Base-by-base conservation (phyloP, 2,888 invertebrate genomes). In the Charanyca ferruginea region DNA sequence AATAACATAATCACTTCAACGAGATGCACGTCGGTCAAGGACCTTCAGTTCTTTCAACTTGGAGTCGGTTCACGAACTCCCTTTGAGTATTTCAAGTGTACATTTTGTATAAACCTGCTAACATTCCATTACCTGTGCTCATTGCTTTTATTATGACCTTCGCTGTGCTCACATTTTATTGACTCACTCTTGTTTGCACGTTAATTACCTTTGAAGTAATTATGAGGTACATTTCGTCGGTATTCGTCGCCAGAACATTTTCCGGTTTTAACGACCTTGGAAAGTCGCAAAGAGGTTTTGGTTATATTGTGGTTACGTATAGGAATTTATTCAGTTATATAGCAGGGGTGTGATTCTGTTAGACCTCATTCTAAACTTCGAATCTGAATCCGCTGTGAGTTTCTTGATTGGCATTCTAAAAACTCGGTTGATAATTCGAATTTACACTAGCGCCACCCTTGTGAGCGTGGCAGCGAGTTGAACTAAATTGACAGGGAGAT, bases 11-110 rank as follows among this genome's bases (percentile, higher is more conserved):
- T 25, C 48, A 22, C 42, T 58, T 48, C 25, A 66, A 66, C 41
- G 48, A 70, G 57, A 51, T 74, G 65, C 45, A 58, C 68, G 22
- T 25, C 44, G 77, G 66, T 77, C 49, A 68, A 66, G 32, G 66
- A 70, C 66, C 77, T 58, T 11, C 16, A 42, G 79, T 75, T 66
- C 79, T 70, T 81, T 79, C 63, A 81, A 69, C 80, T 67, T 53
- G 13, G 13, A 48, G 54, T 52, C 57, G 38, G 74, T 74, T 58
- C 65, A 70, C 45, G 72, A 77, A 67, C 73, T 77, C 71, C 66
- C 69, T 82, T 62, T 55, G 73, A 61, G 73, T 45, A 66, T 76
- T 52, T 23, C 45, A 66, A 64, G 63, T 41, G 63, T 68, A 71
- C 44, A 78, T 72, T 77, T 65, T 63, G 61, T 60, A 73, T 70